A percentile compares a stretch with the other conserved stretches of the same genome.
Evolutionary conservation across 2,888 invertebrate genomes (phyloP).

Genomic region (Drosophila anomalata): DNA sequence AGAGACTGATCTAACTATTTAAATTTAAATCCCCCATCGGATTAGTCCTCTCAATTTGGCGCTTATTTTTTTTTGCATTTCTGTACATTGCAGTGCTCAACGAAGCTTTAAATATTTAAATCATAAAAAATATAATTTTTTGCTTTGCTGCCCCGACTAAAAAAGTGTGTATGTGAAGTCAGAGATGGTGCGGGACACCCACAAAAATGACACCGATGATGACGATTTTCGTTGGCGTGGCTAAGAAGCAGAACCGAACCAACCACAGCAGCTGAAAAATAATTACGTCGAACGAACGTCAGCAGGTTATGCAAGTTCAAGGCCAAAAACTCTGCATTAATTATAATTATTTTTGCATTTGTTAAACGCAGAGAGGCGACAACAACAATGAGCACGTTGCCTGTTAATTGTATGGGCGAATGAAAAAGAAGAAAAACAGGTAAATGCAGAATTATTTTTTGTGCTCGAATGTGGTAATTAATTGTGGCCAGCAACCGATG

Average conservation of each 20-base stretch:
- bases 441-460: slow-evolving; percentile 61
- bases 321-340: slow-evolving; percentile 77
- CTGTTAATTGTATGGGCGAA: slow-evolving; percentile 64
- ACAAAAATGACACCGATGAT: slow-evolving; percentile 38
- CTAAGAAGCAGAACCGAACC: slow-evolving; percentile 50
- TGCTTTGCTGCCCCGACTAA: slow-evolving; percentile 19
- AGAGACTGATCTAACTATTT: slow-evolving; percentile 12
- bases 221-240: slow-evolving; percentile 47
- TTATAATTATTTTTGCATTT: slow-evolving; percentile 79
- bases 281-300: slow-evolving; percentile 50
- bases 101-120: slow-evolving; percentile 62
- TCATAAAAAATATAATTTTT: slow-evolving; percentile 24
- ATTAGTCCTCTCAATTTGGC: neutral
- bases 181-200: slow-evolving; percentile 46
- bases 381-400: slow-evolving; percentile 48
- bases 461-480: slow-evolving; percentile 48
- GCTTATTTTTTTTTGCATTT: slow-evolving; percentile 46
- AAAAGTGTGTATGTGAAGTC: slow-evolving; percentile 39
- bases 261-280: slow-evolving; percentile 35
- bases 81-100: slow-evolving; percentile 58
- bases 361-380: slow-evolving; percentile 57
- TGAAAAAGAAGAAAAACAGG: slow-evolving; percentile 76
- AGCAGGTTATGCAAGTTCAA: slow-evolving; percentile 78
- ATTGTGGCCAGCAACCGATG: slow-evolving; percentile 39
- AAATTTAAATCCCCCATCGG: slow-evolving; percentile 32